These are phyloP conservation scores for Montipora capricornis DNA, from an alignment of 64 coral and sea anemone genomes.

Conservation along the genomic window DNA sequence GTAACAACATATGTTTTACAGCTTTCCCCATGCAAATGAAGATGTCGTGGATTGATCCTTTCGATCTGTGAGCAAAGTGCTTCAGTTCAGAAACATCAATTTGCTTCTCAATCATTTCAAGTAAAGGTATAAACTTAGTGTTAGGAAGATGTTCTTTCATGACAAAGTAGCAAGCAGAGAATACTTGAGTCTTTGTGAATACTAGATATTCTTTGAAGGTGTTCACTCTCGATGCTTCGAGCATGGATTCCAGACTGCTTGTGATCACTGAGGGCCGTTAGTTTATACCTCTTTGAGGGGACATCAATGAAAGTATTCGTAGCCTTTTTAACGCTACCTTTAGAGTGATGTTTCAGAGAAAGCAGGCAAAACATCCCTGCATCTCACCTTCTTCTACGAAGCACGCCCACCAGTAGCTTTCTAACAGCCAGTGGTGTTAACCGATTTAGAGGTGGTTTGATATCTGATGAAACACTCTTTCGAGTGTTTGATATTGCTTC, in stretches of 20 bases:
- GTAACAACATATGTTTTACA: too few relatives aligned
- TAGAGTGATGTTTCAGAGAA: background rate
- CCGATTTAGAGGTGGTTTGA: too few relatives aligned
- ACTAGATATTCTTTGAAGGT: conserved; percentile 37
- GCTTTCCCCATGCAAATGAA: too few relatives aligned
- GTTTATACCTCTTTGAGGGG: conserved; percentile 46
- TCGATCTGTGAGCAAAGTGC: conserved; percentile 30
- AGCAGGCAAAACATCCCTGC: conserved; percentile 43
- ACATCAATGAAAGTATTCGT: conserved; percentile 51
- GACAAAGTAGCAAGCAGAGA: too few relatives aligned
- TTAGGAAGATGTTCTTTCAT: background rate
- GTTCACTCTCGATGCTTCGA: conserved; percentile 34
- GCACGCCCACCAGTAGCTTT: conserved; percentile 40
- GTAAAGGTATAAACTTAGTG: conserved; percentile 8
- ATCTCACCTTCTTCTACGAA: conserved; percentile 27
- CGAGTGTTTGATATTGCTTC: too few relatives aligned
- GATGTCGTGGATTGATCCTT: conserved; percentile 2
- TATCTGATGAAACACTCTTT: too few relatives aligned
- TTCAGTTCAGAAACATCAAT: conserved; percentile 31
- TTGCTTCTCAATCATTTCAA: conserved; percentile 34
- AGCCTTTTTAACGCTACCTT: too few relatives aligned
- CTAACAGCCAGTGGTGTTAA: conserved; percentile 41
- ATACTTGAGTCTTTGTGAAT: conserved; percentile 31
- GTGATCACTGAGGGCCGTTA: conserved; percentile 52
- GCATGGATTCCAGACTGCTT: conserved; percentile 46